A percentile compares a stretch with the other conserved stretches of the same genome.
phyloP scores from a whole-genome alignment of 2,113 vertebrate species.

The Corvus cornix region DNA sequence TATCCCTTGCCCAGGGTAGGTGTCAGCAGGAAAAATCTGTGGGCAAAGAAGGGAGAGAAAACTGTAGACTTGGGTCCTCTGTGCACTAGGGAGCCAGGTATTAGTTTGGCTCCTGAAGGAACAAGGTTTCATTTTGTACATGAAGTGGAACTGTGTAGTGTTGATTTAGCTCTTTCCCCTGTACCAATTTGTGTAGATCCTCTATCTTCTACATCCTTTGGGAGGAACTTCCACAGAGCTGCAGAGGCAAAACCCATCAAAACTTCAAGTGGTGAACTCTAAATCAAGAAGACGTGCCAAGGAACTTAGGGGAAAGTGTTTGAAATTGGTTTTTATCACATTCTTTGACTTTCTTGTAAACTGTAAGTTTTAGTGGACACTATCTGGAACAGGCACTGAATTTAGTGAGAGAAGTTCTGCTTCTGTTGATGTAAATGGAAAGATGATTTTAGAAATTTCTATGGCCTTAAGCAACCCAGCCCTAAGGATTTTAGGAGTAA shows the following conservation, averaged over 20 bases:
- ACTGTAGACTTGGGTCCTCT: not conserved
- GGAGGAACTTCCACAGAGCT: not conserved
- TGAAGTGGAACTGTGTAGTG: not conserved
- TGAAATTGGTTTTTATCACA: not conserved
- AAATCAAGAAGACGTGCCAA: not conserved
- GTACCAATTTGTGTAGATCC: not conserved
- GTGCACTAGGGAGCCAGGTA: not conserved
- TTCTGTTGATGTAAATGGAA: not conserved
- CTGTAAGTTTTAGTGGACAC: not conserved
- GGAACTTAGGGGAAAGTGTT: not conserved
- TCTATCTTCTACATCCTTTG: not conserved
- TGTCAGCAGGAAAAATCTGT: not conserved
- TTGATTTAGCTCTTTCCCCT: not conserved
- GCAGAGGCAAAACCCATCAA: not conserved
- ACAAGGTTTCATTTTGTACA: not conserved
- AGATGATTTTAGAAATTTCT: not conserved
- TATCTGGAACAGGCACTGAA: not conserved
- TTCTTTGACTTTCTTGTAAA: not conserved
- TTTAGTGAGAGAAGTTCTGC: not conserved
- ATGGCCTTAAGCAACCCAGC: not conserved
- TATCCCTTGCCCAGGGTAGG: not conserved
- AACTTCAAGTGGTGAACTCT: not conserved
- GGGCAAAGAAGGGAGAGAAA: not conserved
- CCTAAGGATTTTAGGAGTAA: not conserved
- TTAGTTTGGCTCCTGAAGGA: not conserved